Evolutionary conservation across 2,113 vertebrate species (phyloP).

Genomic region (Danionella cerebrum): DNA sequence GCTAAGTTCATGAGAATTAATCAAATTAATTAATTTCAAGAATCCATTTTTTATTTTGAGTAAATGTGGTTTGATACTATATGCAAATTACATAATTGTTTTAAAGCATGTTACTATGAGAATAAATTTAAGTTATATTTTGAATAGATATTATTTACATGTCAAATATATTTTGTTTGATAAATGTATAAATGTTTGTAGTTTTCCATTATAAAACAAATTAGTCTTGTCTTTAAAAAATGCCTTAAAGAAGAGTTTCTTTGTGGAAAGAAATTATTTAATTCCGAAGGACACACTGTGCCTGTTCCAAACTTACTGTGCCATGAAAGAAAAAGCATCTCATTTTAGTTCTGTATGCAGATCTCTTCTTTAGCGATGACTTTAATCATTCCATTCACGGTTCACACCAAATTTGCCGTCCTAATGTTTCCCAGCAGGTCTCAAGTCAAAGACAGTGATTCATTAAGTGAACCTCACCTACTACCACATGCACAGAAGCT

Average conservation of each 20-base stretch:
- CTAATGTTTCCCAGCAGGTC: slow-evolving; percentile 68
- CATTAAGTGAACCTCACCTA: slow-evolving; percentile 62
- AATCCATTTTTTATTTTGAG: too few species aligned
- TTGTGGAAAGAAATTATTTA: slow-evolving; percentile 1
- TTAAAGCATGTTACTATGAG: too few species aligned
- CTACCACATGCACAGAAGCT: slow-evolving; percentile 44
- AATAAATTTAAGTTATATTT: neutral
- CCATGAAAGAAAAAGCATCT: slow-evolving; percentile 61
- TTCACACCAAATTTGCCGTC: slow-evolving; percentile 63
- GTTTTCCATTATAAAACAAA: neutral
- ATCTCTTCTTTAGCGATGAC: slow-evolving; percentile 53
- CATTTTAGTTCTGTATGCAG: slow-evolving; percentile 60
- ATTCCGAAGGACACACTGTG: slow-evolving; percentile 10
- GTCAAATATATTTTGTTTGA: too few species aligned
- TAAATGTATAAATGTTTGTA: too few species aligned
- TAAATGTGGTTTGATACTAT: too few species aligned
- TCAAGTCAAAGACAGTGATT: slow-evolving; percentile 58
- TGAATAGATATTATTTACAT: neutral
- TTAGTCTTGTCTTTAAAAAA: neutral
- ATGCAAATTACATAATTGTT: too few species aligned
- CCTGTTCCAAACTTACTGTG: slow-evolving; percentile 50
- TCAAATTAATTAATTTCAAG: too few species aligned
- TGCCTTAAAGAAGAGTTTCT: neutral
- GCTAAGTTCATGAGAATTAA: too few species aligned
- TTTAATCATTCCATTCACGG: slow-evolving; percentile 65